A percentile compares a stretch with the other conserved stretches of the same genome.
Conservation (phyloP, 1,140 invertebrate genomes). For the Semibalanus balanoides region DNA sequence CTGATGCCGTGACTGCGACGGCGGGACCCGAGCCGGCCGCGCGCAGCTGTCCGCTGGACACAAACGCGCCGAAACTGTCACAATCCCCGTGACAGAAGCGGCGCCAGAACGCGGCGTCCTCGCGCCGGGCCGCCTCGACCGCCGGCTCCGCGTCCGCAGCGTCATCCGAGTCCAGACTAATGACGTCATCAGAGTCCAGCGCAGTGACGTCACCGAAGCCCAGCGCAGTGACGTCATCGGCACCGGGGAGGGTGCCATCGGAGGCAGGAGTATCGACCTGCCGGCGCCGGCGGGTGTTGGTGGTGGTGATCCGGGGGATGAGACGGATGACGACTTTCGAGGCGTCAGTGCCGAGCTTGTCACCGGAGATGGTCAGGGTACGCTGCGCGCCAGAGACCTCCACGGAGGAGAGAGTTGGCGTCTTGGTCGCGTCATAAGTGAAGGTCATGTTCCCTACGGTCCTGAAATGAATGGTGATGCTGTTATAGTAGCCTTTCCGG, state of each 20-base stretch:
- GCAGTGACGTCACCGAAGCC: not conserved
- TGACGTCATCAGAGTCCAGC: not conserved
- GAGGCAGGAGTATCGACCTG: not conserved
- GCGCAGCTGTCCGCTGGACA: constrained; percentile 8
- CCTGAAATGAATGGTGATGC: not conserved
- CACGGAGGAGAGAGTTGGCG: constrained; percentile 5
- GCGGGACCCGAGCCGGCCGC: constrained; percentile 4
- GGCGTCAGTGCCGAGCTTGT: constrained; percentile 7
- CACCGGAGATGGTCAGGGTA: constrained; percentile 11
- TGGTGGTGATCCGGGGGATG: not conserved
- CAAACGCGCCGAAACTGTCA: constrained; percentile 7
- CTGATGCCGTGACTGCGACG: not conserved
- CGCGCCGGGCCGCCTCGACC: not conserved
- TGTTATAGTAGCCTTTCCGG: no score
- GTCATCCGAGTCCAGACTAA: not conserved
- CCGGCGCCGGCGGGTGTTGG: not conserved
- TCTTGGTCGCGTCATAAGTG: constrained; percentile 9
- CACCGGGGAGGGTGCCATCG: no score
- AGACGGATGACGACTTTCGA: constrained; percentile 7
- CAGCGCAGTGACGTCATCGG: not conserved
- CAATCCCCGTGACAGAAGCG: constrained; percentile 6
- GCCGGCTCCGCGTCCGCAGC: not conserved
- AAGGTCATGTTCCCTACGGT: not conserved
- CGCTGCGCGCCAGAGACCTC: not conserved
- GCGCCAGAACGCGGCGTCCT: not conserved